Evolutionary conservation across 2,113 vertebrate species (phyloP), one percentile per base, ranked within the genome.

Genomic region (Lophochroa leadbeateri): DNA sequence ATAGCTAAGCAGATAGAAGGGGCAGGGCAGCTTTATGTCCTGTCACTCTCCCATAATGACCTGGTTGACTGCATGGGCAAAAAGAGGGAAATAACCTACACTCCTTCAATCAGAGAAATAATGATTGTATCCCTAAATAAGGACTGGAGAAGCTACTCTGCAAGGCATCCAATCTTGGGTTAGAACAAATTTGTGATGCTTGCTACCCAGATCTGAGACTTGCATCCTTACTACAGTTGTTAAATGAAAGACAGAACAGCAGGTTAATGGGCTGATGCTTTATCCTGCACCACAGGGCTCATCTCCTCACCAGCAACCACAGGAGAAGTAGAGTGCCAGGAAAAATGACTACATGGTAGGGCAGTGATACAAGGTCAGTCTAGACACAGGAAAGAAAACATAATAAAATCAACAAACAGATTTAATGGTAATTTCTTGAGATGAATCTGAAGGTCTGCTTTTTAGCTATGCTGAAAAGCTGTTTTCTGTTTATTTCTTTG

Each of bases 61-160:
- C 1, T 1, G 12, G 4, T 23, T 75, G 28, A 37, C 20, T 55
- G 10, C 2, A 1, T 7, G 52, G 31, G 10, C 8, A 39, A 84
- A 92, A 84, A 15, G 11, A 91, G 3, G 6, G 4, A 52, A 91
- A 76, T 27, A 84, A 53, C 3, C 5, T 46, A 33, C 5, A 69
- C 9, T 15, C 72, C 52, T 61, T 61, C 57, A 75, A 1, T n/a
- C 12, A 63, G 43, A 71, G 29, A 75, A 86, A 78, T 46, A 78
- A 35, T 17, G 17, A 18, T 13, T 5, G 2, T 49, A 21, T 49
- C 7, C 37, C 49, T 58, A 44, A 67, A 49, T 29, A 67, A 44
- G 11, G 2, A 8, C 2, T 67, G 46, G 24, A 86, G 31, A 92
- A 74, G 39, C 10, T 69, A 16, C 19, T 71, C 50, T 58, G 64